phyloP scores from a whole-genome alignment of 2,888 invertebrate genomes.

The Lottia scabra region DNA sequence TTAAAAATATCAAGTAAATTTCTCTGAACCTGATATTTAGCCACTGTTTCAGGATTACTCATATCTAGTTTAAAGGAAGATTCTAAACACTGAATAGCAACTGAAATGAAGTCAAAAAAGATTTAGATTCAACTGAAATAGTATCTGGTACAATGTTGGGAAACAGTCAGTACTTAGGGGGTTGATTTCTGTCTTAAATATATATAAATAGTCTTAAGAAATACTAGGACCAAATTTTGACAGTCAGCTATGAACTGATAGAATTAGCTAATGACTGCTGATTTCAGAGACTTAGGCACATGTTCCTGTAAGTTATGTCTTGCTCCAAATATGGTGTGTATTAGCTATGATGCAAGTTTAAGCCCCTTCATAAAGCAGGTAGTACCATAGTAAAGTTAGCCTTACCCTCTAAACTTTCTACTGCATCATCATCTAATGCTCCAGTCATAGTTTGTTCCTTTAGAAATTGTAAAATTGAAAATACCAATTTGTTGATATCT shows the following conservation, averaged over 20 bases:
- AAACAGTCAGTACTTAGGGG: too few relatives aligned
- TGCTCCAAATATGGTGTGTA: too few relatives aligned
- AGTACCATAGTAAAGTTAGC: too few relatives aligned
- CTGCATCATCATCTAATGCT: conserved; percentile 68
- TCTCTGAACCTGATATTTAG: conserved; percentile 63
- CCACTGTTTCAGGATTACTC: conserved; percentile 63
- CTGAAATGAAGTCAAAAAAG: conserved; percentile 70
- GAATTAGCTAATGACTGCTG: too few relatives aligned
- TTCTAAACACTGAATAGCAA: conserved; percentile 94
- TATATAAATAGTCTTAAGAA: too few relatives aligned
- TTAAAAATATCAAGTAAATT: conserved; percentile 71
- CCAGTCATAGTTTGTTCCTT: conserved; percentile 69
- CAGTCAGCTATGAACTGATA: too few relatives aligned
- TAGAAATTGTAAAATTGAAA: conserved; percentile 71
- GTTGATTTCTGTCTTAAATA: too few relatives aligned
- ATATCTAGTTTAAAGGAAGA: conserved; percentile 83
- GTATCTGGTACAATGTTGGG: not conserved
- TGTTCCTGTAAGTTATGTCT: too few relatives aligned
- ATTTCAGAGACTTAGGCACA: too few relatives aligned
- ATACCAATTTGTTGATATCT: conserved; percentile 67
- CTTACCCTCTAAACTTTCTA: conserved; percentile 82
- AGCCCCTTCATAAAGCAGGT: too few relatives aligned
- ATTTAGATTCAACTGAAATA: not conserved
- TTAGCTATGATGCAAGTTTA: too few relatives aligned
- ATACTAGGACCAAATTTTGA: too few relatives aligned